Evolutionary conservation across 2,888 invertebrate species (phyloP), one percentile per base, ranked within the genome.

Genomic region (Caenorhabditis auriculariae): DNA sequence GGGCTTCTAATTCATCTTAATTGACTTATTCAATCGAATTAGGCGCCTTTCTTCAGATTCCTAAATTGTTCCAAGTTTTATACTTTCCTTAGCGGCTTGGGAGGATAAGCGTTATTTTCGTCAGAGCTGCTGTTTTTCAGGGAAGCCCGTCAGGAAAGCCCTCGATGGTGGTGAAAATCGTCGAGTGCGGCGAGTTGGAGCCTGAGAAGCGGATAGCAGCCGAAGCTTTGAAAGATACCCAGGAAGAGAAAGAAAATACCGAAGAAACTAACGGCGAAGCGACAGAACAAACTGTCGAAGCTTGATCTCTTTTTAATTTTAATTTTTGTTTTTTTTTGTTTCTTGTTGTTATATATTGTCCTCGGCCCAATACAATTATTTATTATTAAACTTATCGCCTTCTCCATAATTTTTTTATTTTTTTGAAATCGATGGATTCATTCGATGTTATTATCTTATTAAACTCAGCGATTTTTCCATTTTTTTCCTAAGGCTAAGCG

Each of bases 91-190:
- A n/a, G n/a, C n/a, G n/a, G n/a, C n/a, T n/a, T n/a, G n/a, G n/a
- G n/a, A n/a, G n/a, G n/a, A n/a, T n/a, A n/a, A n/a, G n/a, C n/a
- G n/a, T n/a, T n/a, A n/a, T n/a, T n/a, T n/a, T n/a, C n/a, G n/a
- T n/a, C n/a, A n/a, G n/a, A n/a, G n/a, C n/a, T n/a, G n/a, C n/a
- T n/a, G n/a, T 45, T 32, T 50, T 64, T 26, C 48, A 69, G 62
- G 80, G 80, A 37, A 74, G 66, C 6, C 66, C 75, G 5, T 56
- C 72, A 12, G 80, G 80, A 17, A 80, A 78, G 47, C 77, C 78
- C 15, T 68, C 69, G 35, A 76, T 77, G 75, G 74, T 73, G 7
- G 66, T 79, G 23, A 71, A 71, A 45, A 74, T 77, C 23, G 72
- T 68, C 12, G 77, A 77, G 52, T 72, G 75, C 48, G 77, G 77